Evolutionary conservation across 1,140 invertebrate species (phyloP).

Genomic region (Bactericera cockerelli): DNA sequence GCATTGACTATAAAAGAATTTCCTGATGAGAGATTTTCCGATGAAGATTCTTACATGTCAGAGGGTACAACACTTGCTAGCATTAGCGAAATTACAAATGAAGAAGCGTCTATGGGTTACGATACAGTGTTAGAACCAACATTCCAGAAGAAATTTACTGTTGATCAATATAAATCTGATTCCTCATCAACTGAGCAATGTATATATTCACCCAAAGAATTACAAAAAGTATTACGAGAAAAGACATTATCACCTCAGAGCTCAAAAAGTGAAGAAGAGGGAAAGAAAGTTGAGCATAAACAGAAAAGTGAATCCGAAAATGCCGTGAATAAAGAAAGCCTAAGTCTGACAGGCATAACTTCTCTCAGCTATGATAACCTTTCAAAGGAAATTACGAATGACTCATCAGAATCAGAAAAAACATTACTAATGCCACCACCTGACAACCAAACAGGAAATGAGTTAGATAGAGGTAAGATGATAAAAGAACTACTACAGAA

Average conservation of each 20-base stretch:
- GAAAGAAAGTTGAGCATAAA: background rate
- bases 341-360: background rate
- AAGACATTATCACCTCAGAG: background rate
- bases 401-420: too few species aligned
- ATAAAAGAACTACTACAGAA: too few species aligned
- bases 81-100: slow-evolving; percentile 6
- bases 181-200: background rate
- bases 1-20: slow-evolving; percentile 1
- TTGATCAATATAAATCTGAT: background rate
- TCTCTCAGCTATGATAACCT: background rate
- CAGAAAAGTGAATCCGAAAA: background rate
- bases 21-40: slow-evolving; percentile 1
- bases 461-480: too few species aligned
- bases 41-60: slow-evolving; percentile 1
- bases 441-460: too few species aligned
- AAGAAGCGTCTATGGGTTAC: slow-evolving; percentile 1
- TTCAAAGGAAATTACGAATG: background rate
- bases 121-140: background rate
- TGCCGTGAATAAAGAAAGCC: background rate
- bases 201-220: slow-evolving; percentile 4
- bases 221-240: slow-evolving; percentile 3
- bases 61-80: background rate
- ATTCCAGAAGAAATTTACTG: background rate
- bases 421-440: too few species aligned
- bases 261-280: background rate